Percentiles rank a stretch among this genome's conserved stretches.
Evolutionary conservation across 2,888 invertebrate genomes (phyloP).

Genomic region (Ornithoptera priamus): DNA sequence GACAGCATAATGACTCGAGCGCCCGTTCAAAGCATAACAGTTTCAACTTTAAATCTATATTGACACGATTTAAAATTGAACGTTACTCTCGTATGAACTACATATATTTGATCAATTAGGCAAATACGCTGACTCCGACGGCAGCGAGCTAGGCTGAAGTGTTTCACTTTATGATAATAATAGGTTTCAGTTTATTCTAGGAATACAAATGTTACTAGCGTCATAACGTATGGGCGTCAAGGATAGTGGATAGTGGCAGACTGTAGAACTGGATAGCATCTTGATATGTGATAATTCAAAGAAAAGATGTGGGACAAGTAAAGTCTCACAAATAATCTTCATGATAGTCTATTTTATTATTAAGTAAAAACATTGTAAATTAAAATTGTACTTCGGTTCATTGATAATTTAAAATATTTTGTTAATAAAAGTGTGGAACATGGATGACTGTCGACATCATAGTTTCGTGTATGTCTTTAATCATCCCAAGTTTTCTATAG

Average conservation of each 20-base stretch:
- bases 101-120: slow-evolving; percentile 79
- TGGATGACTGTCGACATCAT: too few relatives aligned
- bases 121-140: slow-evolving; percentile 77
- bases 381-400: too few relatives aligned
- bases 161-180: slow-evolving; percentile 67
- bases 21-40: slow-evolving; percentile 54
- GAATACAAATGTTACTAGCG: slow-evolving; percentile 35
- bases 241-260: not conserved
- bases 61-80: slow-evolving; percentile 46
- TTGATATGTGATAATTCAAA: too few relatives aligned
- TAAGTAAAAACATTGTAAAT: too few relatives aligned
- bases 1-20: slow-evolving; percentile 76
- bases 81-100: slow-evolving; percentile 55
- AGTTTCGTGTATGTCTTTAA: too few relatives aligned
- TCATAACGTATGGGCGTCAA: slow-evolving; percentile 15
- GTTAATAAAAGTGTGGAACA: too few relatives aligned
- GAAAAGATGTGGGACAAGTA: too few relatives aligned
- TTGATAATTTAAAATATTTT: too few relatives aligned
- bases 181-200: slow-evolving; percentile 53
- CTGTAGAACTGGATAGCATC: not conserved
- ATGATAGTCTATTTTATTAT: too few relatives aligned
- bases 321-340: too few relatives aligned
- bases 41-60: slow-evolving; percentile 49
- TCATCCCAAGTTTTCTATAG: too few relatives aligned
- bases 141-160: slow-evolving; percentile 69